These are phyloP conservation scores for Oncorhynchus masou DNA, from an alignment of 2,113 vertebrate species.

Conservation along the genomic window DNA sequence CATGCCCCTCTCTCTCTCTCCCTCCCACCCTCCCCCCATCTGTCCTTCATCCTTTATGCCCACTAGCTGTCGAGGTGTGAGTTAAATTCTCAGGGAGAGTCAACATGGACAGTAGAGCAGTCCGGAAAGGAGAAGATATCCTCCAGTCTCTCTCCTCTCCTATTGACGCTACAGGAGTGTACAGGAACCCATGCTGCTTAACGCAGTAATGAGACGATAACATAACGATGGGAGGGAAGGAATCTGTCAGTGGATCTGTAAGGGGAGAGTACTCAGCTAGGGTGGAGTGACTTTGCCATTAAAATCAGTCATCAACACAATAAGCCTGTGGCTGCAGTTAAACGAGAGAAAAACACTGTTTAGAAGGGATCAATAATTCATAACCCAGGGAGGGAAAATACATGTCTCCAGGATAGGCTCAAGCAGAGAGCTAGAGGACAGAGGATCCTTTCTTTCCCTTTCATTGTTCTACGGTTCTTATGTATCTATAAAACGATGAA, in stretches of 20 bases:
- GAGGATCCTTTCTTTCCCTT: not conserved
- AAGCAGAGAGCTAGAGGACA: slow-evolving; percentile 16
- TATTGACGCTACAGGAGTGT: not conserved
- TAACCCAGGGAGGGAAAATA: slow-evolving; percentile 34
- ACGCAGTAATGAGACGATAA: slow-evolving; percentile 54
- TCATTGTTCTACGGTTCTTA: not conserved
- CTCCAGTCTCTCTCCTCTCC: not conserved
- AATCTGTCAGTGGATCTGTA: slow-evolving; percentile 11
- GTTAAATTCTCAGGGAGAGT: slow-evolving; percentile 68
- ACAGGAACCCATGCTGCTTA: slow-evolving; percentile 24
- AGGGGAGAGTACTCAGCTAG: slow-evolving; percentile 7
- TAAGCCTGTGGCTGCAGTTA: slow-evolving; percentile 46
- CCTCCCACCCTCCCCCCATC: slow-evolving; percentile 22
- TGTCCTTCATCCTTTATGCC: slow-evolving; percentile 74
- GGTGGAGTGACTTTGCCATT: slow-evolving; percentile 6
- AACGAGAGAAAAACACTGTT: slow-evolving; percentile 55
- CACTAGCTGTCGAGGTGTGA: slow-evolving; percentile 46
- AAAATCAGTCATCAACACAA: slow-evolving; percentile 26
- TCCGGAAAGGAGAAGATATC: not conserved
- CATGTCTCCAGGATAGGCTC: slow-evolving; percentile 13
- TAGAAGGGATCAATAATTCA: slow-evolving; percentile 67
- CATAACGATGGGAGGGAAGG: slow-evolving; percentile 25
- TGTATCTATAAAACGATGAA: too few species aligned
- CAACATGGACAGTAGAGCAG: slow-evolving; percentile 46
- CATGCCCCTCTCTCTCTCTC: slow-evolving; percentile 4